phyloP scores from a whole-genome alignment of 2,113 vertebrate species.

The Proterorhinus semilunaris region DNA sequence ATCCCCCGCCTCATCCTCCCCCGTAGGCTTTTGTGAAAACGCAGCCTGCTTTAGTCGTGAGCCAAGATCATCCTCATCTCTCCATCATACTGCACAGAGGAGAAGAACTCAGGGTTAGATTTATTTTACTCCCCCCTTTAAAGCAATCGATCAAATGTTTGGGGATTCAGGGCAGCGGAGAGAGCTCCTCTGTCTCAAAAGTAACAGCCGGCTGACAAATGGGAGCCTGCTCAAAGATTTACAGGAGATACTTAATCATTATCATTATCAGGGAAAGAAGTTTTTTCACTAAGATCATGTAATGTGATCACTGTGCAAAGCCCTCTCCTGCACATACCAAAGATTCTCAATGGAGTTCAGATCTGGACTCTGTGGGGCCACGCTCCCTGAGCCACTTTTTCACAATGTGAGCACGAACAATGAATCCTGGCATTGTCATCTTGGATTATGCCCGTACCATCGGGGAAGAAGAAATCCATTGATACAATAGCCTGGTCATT shows the following conservation, averaged over 20 bases:
- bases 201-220: slow-evolving; percentile 26
- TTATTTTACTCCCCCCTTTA: slow-evolving; percentile 26
- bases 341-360: too few species aligned
- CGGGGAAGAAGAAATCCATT: too few species aligned
- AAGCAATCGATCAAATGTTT: slow-evolving; percentile 45
- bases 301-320: too few species aligned
- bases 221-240: slow-evolving; percentile 26
- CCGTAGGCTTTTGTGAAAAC: slow-evolving; percentile 37
- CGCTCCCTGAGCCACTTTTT: too few species aligned
- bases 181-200: slow-evolving; percentile 3
- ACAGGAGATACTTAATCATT: slow-evolving; percentile 12
- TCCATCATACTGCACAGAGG: slow-evolving; percentile 27
- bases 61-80: slow-evolving; percentile 44
- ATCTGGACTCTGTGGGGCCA: too few species aligned
- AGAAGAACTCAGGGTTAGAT: slow-evolving; percentile 36
- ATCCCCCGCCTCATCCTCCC: slow-evolving; percentile 40
- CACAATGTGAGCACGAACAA: too few species aligned
- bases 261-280: not conserved
- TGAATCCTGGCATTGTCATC: too few species aligned
- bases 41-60: slow-evolving; percentile 32
- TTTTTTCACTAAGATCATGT: too few species aligned
- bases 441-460: too few species aligned
- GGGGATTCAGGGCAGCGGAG: slow-evolving; percentile 1
- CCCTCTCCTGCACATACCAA: too few species aligned
- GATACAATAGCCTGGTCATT: too few species aligned